Evolutionary conservation across 64 coral and sea anemone species (phyloP).

Genomic region (Pachyseris speciosa): DNA sequence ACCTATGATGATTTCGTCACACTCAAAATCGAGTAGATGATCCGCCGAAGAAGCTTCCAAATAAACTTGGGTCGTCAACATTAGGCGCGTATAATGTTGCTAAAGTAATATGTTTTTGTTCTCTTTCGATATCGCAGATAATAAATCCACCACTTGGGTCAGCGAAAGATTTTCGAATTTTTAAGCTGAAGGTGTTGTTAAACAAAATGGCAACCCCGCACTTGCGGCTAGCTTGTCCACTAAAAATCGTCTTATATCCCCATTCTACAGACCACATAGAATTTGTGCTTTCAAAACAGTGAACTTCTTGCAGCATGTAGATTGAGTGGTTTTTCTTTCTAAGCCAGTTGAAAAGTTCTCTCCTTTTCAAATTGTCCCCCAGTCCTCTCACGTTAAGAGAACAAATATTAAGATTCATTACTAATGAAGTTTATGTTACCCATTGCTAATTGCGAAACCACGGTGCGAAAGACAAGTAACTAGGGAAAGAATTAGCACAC

Average conservation of each 20-base stretch:
- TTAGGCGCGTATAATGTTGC: slow-evolving; percentile 29
- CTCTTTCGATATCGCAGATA: slow-evolving; percentile 9
- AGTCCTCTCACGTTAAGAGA: background rate
- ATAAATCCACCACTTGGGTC: background rate
- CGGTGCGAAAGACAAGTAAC: too few species aligned
- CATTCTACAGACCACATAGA: slow-evolving; percentile 13
- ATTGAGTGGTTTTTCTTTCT: background rate
- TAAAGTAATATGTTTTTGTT: slow-evolving; percentile 19
- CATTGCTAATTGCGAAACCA: too few species aligned
- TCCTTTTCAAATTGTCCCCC: slow-evolving; percentile 5
- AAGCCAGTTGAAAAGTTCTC: slow-evolving; percentile 19
- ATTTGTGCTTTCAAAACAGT: background rate
- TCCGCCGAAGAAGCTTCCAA: background rate
- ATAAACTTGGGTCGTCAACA: background rate
- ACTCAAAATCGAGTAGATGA: background rate
- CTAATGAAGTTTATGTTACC: too few species aligned
- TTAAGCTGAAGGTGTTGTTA: slow-evolving; percentile 16
- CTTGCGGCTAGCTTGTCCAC: background rate
- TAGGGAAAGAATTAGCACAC: too few species aligned
- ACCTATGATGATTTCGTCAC: slow-evolving; percentile 5
- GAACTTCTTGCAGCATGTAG: background rate
- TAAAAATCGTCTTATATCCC: slow-evolving; percentile 33
- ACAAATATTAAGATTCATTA: background rate
- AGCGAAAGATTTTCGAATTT: background rate
- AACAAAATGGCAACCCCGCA: background rate